phyloP scores from a whole-genome alignment of 2,888 invertebrate species.

The Mythimna lalbum region DNA sequence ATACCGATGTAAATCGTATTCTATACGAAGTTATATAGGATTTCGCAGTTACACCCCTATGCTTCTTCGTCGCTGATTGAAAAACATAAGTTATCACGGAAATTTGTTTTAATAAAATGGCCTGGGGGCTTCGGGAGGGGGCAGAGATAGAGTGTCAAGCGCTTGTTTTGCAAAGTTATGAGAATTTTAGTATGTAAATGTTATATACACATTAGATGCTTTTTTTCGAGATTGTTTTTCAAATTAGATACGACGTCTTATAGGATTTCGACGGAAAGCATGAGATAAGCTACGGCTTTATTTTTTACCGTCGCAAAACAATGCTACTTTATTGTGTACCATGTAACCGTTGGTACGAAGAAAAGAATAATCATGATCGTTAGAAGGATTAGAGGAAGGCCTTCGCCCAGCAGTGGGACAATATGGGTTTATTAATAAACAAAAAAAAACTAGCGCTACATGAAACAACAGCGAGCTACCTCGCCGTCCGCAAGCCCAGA shows the following conservation, averaged over 20 bases:
- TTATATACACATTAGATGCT: neutral
- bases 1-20: slow-evolving; percentile 51
- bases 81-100: slow-evolving; percentile 49
- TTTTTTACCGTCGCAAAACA: no score
- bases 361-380: no score
- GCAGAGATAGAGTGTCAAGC: slow-evolving; percentile 44
- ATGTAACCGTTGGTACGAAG: no score
- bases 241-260: neutral
- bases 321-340: no score
- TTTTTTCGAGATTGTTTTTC: neutral
- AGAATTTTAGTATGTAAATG: slow-evolving; percentile 17
- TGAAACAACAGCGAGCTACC: no score
- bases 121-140: slow-evolving; percentile 37
- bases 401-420: no score
- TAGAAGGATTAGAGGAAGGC: no score
- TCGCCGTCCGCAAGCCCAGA: no score
- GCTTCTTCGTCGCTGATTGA: slow-evolving; percentile 51
- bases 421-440: no score
- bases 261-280: neutral
- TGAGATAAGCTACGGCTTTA: no score
- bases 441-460: no score
- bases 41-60: slow-evolving; percentile 51
- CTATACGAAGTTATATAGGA: slow-evolving; percentile 62
- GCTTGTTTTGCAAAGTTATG: slow-evolving; percentile 29
- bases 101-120: slow-evolving; percentile 44